Percentiles rank a stretch among this genome's conserved stretches.
Evolutionary conservation across 2,113 vertebrate species (phyloP).

Genomic region (Emydocephalus ijimae): DNA sequence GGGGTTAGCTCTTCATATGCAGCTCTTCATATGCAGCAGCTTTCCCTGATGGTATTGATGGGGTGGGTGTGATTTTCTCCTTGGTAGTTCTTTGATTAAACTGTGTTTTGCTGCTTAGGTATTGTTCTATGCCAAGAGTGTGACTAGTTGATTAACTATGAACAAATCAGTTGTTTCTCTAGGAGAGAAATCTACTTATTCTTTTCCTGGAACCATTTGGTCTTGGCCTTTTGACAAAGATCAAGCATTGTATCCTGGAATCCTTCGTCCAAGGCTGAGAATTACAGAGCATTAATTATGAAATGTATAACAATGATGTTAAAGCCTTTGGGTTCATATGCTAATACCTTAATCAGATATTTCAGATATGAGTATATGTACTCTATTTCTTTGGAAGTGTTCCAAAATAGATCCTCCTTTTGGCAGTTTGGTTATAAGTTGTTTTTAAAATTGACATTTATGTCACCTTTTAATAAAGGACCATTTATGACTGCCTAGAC

Average conservation of each 20-base stretch:
- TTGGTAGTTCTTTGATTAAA: background rate
- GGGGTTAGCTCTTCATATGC: background rate
- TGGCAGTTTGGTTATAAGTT: background rate
- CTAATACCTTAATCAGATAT: background rate
- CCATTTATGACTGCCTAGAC: slow-evolving; percentile 3
- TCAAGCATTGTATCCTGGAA: background rate
- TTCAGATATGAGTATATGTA: background rate
- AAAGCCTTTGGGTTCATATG: background rate
- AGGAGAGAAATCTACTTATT: background rate
- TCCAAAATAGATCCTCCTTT: background rate
- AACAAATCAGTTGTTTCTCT: background rate
- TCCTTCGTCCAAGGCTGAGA: background rate
- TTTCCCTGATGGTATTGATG: background rate
- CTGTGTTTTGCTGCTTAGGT: background rate
- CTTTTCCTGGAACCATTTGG: background rate
- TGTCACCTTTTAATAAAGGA: slow-evolving; percentile 11
- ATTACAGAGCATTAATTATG: background rate
- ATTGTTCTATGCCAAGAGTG: background rate
- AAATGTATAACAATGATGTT: background rate
- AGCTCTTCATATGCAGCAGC: background rate
- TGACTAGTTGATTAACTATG: background rate
- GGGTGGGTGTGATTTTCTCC: background rate
- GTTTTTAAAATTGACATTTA: slow-evolving; percentile 19
- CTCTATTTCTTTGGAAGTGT: background rate
- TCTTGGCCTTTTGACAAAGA: background rate